Evolutionary conservation across 2,888 invertebrate species (phyloP).

Genomic region (Criorhina ranunculi): DNA sequence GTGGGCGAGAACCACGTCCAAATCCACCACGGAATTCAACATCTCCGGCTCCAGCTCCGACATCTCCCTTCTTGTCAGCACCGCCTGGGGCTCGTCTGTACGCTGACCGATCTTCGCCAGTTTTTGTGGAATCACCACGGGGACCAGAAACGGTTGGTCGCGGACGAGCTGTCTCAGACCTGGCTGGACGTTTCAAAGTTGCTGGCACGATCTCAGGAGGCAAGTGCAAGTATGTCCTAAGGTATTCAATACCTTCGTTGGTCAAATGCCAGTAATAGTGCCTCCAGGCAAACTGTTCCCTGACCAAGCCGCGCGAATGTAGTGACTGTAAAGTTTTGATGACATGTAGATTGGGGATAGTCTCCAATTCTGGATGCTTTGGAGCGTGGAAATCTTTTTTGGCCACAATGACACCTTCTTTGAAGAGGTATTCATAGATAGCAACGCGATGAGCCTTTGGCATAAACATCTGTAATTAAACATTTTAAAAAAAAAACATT

Average conservation of each 20-base stretch:
- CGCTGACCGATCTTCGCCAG: conserved; percentile 92
- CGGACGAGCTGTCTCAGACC: conserved; percentile 93
- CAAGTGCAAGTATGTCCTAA: conserved; percentile 97
- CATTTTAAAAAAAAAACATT: conserved; percentile 72
- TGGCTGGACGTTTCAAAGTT: conserved; percentile 95
- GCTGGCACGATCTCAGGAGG: conserved; percentile 99
- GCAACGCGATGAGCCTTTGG: conserved; percentile 98
- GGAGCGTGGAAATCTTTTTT: conserved; percentile 99
- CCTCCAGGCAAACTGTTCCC: conserved; percentile 99
- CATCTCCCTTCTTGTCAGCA: conserved; percentile 97
- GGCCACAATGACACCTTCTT: conserved; percentile 99
- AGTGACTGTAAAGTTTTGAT: conserved; percentile 99
- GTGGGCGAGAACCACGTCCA: conserved; percentile 88
- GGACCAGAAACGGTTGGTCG: conserved; percentile 89
- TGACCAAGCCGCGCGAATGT: conserved; percentile 98
- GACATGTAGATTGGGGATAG: conserved; percentile 98
- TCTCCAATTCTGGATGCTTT: conserved; percentile 98
- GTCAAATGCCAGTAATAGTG: conserved; percentile 99
- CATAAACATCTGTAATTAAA: conserved; percentile 97
- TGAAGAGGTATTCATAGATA: conserved; percentile 99
- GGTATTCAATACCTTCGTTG: conserved; percentile 98
- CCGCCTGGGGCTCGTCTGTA: conserved; percentile 92
- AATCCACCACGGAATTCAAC: conserved; percentile 96
- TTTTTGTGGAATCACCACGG: conserved; percentile 89
- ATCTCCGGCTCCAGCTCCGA: conserved; percentile 96